Percentiles rank a stretch among this genome's conserved stretches.
Conservation (phyloP, 2,888 invertebrate species). For the Andrena fulva region DNA sequence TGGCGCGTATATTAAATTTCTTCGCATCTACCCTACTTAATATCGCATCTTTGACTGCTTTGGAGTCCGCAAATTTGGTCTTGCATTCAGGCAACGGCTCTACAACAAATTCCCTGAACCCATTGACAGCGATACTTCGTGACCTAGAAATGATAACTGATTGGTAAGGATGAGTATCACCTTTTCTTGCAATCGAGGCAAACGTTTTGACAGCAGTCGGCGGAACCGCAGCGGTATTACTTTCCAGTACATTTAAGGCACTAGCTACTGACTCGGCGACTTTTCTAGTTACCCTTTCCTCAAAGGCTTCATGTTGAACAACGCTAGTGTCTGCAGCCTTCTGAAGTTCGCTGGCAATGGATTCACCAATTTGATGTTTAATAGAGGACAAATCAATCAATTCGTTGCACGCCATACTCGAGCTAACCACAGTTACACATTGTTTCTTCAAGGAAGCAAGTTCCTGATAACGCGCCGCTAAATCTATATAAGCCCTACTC, state of each 20-base stretch:
- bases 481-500: not conserved
- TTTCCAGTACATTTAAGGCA: not conserved
- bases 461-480: conserved; percentile 3
- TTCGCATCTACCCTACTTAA: not conserved
- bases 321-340: not conserved
- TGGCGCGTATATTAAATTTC: conserved; percentile 6
- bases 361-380: not conserved
- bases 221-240: not conserved
- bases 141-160: not conserved
- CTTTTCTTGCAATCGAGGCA: not conserved
- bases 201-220: not conserved
- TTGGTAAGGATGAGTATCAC: too few relatives aligned
- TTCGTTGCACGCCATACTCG: not conserved
- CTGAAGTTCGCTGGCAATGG: not conserved
- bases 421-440: not conserved
- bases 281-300: not conserved
- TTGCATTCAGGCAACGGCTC: not conserved
- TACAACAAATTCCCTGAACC: not conserved
- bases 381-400: not conserved
- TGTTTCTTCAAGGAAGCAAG: not conserved
- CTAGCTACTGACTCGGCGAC: not conserved
- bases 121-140: not conserved
- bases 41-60: not conserved
- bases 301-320: not conserved
- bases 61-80: not conserved